Evolutionary conservation across 1,140 invertebrate genomes (phyloP).

Genomic region (Brachionus sp.): DNA sequence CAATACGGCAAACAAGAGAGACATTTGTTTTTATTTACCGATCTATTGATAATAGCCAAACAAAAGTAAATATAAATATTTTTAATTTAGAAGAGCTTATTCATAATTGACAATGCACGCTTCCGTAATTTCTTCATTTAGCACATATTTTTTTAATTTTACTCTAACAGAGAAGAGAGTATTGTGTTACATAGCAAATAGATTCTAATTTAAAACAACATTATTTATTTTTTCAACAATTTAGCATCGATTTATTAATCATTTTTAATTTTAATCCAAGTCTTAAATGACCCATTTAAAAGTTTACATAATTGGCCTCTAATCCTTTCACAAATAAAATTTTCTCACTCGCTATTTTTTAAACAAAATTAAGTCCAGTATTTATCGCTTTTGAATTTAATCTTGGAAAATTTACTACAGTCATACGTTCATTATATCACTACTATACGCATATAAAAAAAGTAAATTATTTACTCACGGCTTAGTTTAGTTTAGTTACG

Average conservation of each 20-base stretch:
- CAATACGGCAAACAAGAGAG: slow-evolving; percentile 44
- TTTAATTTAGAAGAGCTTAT: not conserved
- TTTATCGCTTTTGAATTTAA: not conserved
- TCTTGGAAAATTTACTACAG: not conserved
- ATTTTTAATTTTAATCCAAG: not conserved
- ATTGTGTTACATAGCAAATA: not conserved
- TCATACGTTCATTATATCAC: not conserved
- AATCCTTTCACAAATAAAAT: not conserved
- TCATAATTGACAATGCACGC: not conserved
- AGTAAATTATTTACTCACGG: no score
- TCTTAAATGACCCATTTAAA: not conserved
- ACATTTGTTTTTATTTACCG: slow-evolving; percentile 43
- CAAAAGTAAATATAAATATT: slow-evolving; percentile 37
- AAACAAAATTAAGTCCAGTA: not conserved
- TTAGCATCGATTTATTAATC: not conserved
- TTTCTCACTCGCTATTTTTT: not conserved
- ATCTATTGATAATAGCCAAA: slow-evolving; percentile 42
- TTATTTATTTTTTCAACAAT: not conserved
- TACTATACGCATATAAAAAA: no score
- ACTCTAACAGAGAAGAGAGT: not conserved
- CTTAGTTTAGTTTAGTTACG: not conserved
- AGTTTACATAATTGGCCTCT: not conserved
- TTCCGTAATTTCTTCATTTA: not conserved
- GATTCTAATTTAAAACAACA: not conserved
- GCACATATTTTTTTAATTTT: not conserved